Base-by-base conservation (phyloP, 2,888 invertebrate species). In the Cynaeus angustus region DNA sequence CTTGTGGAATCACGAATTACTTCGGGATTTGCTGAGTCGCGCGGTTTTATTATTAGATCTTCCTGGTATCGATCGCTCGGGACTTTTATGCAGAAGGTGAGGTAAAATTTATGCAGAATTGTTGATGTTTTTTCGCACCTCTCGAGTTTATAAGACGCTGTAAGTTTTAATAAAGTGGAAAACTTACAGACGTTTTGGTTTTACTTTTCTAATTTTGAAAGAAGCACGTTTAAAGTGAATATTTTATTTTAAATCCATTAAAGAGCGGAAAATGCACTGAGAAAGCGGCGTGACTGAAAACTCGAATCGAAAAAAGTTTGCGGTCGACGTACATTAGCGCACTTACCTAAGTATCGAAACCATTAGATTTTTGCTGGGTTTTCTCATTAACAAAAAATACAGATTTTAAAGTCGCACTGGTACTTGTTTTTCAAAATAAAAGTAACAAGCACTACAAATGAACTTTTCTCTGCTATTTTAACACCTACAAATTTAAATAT, bases 141-240 rank as follows among this genome's bases (percentile, higher is more conserved):
- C 26, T 30, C 59, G 48, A 62, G 50, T 50, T 52, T 28, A 52
- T 62, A 52, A 59, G 59, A 59, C 45, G 62, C 37, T 52, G 62
- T 62, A 62, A 62, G 62, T 62, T 62, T 62, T 62, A 62, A 62
- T 62, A 62, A 62, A 62, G 41, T 61, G 33, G 28, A 37, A 26
- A 41, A 38, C 41, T 37, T 16, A 10, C 41, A 14, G 46, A 10
- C 9, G 28, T 5, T 30, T 9, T 14, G n/a, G 37, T 50, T 52
- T 62, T 52, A 46, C 45, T 59, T 45, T 45, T 59, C 28, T 59
- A 59, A 59, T 59, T 59, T 45, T 46, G 16, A 12, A 5, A 41
- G 37, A 4, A 26, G 41, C 30, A 37, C 61, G 48, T 14, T 10
- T 16, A 14, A 10, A 43, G 26, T 50, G 16, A 56, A 41, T 41